These are phyloP conservation scores for Leptinotarsa juncta DNA, from an alignment of 2,888 invertebrate species.

Conservation along the genomic window DNA sequence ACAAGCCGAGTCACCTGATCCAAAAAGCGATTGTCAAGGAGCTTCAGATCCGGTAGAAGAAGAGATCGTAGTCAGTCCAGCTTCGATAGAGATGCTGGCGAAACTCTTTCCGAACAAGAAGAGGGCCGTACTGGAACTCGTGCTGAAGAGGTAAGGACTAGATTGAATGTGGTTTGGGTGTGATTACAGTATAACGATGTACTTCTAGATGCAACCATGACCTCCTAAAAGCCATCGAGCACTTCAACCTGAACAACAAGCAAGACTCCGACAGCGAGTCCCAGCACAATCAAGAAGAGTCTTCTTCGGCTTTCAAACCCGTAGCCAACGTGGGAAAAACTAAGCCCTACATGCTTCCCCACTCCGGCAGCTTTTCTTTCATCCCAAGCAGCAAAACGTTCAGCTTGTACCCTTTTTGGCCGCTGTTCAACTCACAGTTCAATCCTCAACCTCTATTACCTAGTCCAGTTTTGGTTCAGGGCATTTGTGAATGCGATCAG, in stretches of 20 bases:
- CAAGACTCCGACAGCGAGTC: slow-evolving; percentile 29
- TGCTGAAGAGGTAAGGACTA: slow-evolving; percentile 72
- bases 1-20: slow-evolving; percentile 61
- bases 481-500: slow-evolving; percentile 65
- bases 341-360: slow-evolving; percentile 50
- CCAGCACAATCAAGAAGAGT: slow-evolving; percentile 50
- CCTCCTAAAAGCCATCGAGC: slow-evolving; percentile 89
- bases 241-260: slow-evolving; percentile 70
- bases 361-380: slow-evolving; percentile 59
- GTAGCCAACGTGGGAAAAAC: slow-evolving; percentile 52
- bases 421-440: slow-evolving; percentile 59
- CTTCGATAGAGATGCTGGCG: slow-evolving; percentile 85
- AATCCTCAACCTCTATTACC: slow-evolving; percentile 63
- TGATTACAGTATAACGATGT: too few relatives aligned
- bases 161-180: background rate
- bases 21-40: slow-evolving; percentile 31
- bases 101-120: slow-evolving; percentile 92
- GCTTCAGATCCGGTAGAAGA: slow-evolving; percentile 45
- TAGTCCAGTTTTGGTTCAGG: slow-evolving; percentile 65
- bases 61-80: slow-evolving; percentile 72
- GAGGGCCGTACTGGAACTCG: slow-evolving; percentile 87
- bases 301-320: slow-evolving; percentile 63
- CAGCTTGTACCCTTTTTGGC: slow-evolving; percentile 65
- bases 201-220: slow-evolving; percentile 85
- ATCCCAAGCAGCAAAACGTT: slow-evolving; percentile 62